Evolutionary conservation across 64 coral and sea anemone species (phyloP), one percentile per base, ranked within the genome.

Genomic region (Trachythela sp.): DNA sequence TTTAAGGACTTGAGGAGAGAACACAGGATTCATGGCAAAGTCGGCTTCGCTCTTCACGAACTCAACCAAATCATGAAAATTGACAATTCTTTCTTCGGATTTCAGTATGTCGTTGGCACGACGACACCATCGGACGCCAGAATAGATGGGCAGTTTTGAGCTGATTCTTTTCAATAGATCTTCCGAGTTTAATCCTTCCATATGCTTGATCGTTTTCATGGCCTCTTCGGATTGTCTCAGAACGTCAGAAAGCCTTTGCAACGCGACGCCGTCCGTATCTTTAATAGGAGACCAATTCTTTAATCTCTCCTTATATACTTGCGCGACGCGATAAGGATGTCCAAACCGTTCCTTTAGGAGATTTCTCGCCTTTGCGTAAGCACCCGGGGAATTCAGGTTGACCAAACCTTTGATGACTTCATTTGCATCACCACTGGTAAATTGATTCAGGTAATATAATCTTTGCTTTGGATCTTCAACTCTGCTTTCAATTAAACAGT

Each of bases 141-240:
- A 86, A 48, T 89, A 94, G 1, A 87, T 91, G 27, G 90, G 90
- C 0, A 95, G 85, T 67, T 95, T 94, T 0, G 93, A 67, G 17
- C 45, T 85, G 13, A 94, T 45, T 13, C 29, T 9, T 0, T 70
- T 26, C n/a, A 94, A 83, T 0, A 15, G 86, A 29, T 92, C 5
- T 2, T 77, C 83, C 1, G 86, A 86, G 33, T 85, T 49, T 58
- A 87, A 18, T 43, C 22, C 51, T 20, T 38, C 7, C 54, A 71
- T 56, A 36, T 10, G 43, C 35, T 86, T 41, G 39, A 54, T 6
- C 41, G 38, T 40, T 50, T 92, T 84, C 27, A 72, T 48, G 11
- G 90, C 84, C n/a, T 77, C 48, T 0, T 40, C 48, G 59, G 39
- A 77, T 26, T 38, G 64, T 18, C 59, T 38, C 40, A 87, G 51